Evolutionary conservation across 2,113 vertebrate species (phyloP).

Genomic region (Periophthalmodon schlosseri): DNA sequence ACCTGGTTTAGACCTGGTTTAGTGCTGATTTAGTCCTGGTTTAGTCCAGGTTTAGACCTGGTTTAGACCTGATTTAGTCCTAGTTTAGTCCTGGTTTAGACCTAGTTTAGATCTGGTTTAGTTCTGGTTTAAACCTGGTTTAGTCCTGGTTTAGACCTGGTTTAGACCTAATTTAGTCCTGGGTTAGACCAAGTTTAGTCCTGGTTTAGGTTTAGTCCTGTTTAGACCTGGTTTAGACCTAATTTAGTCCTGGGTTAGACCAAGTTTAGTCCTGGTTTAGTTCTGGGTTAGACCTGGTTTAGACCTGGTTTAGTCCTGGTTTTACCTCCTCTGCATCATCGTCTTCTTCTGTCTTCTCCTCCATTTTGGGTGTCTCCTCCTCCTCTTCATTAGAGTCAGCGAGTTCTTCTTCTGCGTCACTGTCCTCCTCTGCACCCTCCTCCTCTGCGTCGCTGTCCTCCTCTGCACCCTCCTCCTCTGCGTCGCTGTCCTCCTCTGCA

Average conservation of each 20-base stretch:
- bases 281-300: neutral
- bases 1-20: no score
- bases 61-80: no score
- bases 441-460: constrained; percentile 2
- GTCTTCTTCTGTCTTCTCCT: neutral
- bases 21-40: no score
- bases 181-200: no score
- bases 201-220: no score
- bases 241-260: no score
- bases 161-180: neutral
- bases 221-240: no score
- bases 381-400: constrained; percentile 21
- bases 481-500: constrained; percentile 31
- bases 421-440: constrained; percentile 43
- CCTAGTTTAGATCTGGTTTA: constrained; percentile 11
- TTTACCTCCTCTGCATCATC: neutral
- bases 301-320: neutral
- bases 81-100: neutral
- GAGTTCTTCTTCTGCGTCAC: constrained; percentile 48
- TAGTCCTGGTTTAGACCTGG: no score
- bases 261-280: neutral
- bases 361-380: neutral
- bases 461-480: constrained; percentile 33
- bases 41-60: no score
- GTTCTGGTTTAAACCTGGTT: no score